A percentile compares a stretch with the other conserved stretches of the same genome.
Conservation (phyloP, 2,797 vertebrate species). For the Loris lydekkerianus region DNA sequence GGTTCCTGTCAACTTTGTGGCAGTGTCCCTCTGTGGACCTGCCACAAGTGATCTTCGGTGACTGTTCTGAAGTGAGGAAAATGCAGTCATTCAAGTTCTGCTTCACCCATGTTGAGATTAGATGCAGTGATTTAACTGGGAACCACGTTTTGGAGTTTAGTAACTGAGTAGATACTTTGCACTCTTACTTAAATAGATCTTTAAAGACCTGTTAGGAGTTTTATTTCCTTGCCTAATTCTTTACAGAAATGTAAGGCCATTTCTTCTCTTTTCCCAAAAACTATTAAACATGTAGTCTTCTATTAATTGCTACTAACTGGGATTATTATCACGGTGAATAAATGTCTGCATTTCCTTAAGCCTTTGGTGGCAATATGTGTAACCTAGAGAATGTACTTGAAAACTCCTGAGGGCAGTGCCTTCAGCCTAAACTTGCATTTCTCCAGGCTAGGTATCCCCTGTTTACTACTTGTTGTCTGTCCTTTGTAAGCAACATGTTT, state of each 20-base stretch:
- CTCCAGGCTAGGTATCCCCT: background rate
- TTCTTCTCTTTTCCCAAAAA: background rate
- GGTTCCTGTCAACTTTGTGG: background rate
- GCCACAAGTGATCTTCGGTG: background rate
- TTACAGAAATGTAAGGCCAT: background rate
- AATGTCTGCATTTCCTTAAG: background rate
- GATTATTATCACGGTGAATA: background rate
- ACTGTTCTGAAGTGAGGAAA: background rate
- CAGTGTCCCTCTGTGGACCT: background rate
- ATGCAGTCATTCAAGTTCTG: background rate
- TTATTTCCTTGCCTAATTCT: constrained; percentile 3
- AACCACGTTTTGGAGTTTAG: background rate
- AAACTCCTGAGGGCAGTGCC: background rate
- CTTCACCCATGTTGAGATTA: background rate
- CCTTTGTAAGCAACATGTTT: background rate
- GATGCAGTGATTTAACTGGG: background rate
- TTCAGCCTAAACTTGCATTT: background rate
- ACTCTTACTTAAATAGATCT: constrained; percentile 37
- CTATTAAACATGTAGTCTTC: background rate
- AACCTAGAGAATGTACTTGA: background rate
- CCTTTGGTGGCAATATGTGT: background rate
- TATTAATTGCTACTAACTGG: background rate
- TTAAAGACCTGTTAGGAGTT: background rate
- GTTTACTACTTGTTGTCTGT: background rate
- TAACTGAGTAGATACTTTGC: background rate